phyloP scores from a whole-genome alignment of 2,888 invertebrate species.

The Dynastes hyllus region DNA sequence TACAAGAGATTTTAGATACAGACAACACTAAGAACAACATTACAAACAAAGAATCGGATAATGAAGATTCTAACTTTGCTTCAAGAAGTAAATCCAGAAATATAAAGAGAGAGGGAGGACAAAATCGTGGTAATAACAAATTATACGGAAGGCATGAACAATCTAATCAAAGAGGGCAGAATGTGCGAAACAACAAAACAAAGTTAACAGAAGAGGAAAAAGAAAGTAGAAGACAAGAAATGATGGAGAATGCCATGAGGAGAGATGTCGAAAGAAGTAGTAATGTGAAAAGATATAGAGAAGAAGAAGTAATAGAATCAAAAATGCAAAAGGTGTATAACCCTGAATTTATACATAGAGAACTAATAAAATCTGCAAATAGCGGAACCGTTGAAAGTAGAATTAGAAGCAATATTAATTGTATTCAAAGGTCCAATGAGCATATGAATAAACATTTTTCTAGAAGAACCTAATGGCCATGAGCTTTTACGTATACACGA shows the following conservation, averaged over 20 bases:
- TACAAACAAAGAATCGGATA: slow-evolving; percentile 48
- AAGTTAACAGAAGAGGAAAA: slow-evolving; percentile 78
- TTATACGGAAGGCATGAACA: slow-evolving; percentile 28
- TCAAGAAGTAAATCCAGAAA: slow-evolving; percentile 30
- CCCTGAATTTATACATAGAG: slow-evolving; percentile 75
- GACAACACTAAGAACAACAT: slow-evolving; percentile 60
- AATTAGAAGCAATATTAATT: slow-evolving; percentile 91
- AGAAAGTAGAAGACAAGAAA: slow-evolving; percentile 82
- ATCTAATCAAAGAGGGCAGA: slow-evolving; percentile 53
- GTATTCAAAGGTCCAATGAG: slow-evolving; percentile 86
- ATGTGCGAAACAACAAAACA: slow-evolving; percentile 30
- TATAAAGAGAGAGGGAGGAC: slow-evolving; percentile 60
- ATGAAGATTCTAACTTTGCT: slow-evolving; percentile 37
- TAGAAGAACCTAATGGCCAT: slow-evolving; percentile 55
- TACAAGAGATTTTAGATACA: slow-evolving; percentile 69
- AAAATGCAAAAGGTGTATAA: slow-evolving; percentile 71
- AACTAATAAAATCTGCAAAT: slow-evolving; percentile 78
- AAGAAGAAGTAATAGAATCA: slow-evolving; percentile 73
- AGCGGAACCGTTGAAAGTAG: slow-evolving; percentile 86
- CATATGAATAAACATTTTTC: slow-evolving; percentile 92
- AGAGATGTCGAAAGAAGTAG: slow-evolving; percentile 79
- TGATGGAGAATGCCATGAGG: slow-evolving; percentile 87
- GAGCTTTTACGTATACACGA: not conserved
- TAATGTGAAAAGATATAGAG: slow-evolving; percentile 78
- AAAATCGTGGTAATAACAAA: slow-evolving; percentile 50